Conservation (phyloP, 1,140 invertebrate species). For the Melipona quadrifasciata region DNA sequence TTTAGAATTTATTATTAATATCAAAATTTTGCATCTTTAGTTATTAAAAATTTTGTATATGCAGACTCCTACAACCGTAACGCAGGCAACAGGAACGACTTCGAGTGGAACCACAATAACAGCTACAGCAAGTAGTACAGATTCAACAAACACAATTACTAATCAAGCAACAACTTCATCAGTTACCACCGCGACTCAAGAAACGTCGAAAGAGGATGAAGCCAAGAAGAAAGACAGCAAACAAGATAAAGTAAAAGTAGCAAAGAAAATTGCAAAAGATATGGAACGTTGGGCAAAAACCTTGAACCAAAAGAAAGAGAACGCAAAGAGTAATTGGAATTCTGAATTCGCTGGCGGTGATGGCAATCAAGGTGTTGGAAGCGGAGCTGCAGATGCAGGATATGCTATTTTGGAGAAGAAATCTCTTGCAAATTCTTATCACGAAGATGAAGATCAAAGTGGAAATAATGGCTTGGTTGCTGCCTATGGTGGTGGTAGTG, state of each 20-base stretch:
- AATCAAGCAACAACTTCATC: constrained; percentile 59
- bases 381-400: constrained; percentile 93
- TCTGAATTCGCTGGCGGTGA: constrained; percentile 81
- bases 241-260: constrained; percentile 97
- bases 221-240: constrained; percentile 84
- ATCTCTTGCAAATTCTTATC: constrained; percentile 74
- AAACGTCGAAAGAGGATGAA: constrained; percentile 75
- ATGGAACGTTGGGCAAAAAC: constrained; percentile 96
- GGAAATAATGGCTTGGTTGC: constrained; percentile 85
- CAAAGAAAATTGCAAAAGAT: constrained; percentile 98
- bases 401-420: constrained; percentile 93
- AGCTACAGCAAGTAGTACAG: constrained; percentile 48
- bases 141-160: constrained; percentile 40
- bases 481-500: constrained; percentile 88
- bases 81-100: constrained; percentile 81
- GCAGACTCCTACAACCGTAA: constrained; percentile 63
- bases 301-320: constrained; percentile 98
- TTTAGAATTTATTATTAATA: constrained; percentile 1
- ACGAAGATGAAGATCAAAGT: constrained; percentile 77
- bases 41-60: background rate
- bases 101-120: constrained; percentile 70
- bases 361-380: constrained; percentile 78
- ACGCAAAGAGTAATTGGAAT: constrained; percentile 85
- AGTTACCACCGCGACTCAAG: constrained; percentile 44
- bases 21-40: background rate